Evolutionary conservation across 2,888 invertebrate species (phyloP), one percentile per base, ranked within the genome.

Genomic region (Nasonovia ribisnigri): DNA sequence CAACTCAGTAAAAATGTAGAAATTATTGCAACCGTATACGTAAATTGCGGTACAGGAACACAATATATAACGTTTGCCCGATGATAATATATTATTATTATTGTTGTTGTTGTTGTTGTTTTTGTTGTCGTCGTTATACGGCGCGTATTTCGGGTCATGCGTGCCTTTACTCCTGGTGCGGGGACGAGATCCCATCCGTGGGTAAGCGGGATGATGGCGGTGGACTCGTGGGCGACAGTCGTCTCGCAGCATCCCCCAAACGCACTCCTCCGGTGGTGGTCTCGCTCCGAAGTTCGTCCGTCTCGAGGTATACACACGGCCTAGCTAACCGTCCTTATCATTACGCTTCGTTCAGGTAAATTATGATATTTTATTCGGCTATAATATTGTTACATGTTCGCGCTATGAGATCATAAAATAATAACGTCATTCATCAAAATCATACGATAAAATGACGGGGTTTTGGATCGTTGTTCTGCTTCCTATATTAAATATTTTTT

Each of bases 191-290:
- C 84, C 54, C 46, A 51, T 77, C 48, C 10, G 87, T 48, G 77
- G 88, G 84, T 26, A 24, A 51, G 10, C 16, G n/a, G 42, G 42
- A 42, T n/a, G 87, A 36, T 11, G 67, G 54, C 43, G 77, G 54
- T 36, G 77, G 60, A 90, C 84, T 90, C 57, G 84, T 43, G 93
- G 90, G 26, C 57, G 48, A 48, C 46, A 93, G 93, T 90, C 84
- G 90, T 84, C 67, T 90, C 89, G 84, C 93, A 93, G 90, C 93
- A 93, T 90, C 90, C 90, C 48, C 84, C 46, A n/a, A 84, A 90
- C 57, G 93, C 84, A 42, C 92, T 43, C 46, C 92, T 36, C 36
- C 36, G 77, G 77, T 77, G 77, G 77, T 77, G 36, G 88, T 88
- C 20, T 88, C 48, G 92, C 92, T 48, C 16, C 60, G 86, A 60